Percentiles rank a stretch among this genome's conserved stretches.
Conservation (phyloP, 2,113 vertebrate species). For the Anas platyrhynchos region DNA sequence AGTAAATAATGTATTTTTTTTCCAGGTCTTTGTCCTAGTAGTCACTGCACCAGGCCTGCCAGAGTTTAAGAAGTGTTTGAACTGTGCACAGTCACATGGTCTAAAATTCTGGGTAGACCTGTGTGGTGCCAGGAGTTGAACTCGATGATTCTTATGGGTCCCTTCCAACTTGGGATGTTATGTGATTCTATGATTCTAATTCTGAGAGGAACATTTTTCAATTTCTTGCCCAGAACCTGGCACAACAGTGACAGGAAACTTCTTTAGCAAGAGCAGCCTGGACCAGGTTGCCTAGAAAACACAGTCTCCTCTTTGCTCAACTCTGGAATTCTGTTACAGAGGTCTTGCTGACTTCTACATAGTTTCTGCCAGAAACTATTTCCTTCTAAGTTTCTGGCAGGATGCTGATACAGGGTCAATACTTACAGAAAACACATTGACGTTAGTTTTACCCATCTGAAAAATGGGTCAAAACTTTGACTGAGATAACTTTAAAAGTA, state of each 20-base stretch:
- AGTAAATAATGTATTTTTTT: not conserved
- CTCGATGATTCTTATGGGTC: too few species aligned
- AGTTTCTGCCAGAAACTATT: not conserved
- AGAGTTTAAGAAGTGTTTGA: too few species aligned
- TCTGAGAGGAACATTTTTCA: not conserved
- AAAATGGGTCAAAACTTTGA: not conserved
- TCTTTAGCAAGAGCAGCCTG: not conserved
- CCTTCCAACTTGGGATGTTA: too few species aligned
- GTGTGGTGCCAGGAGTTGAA: too few species aligned
- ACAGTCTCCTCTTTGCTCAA: accelerated
- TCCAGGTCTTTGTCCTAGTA: not conserved
- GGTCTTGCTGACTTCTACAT: not conserved
- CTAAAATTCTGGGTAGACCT: too few species aligned
- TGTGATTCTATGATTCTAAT: not conserved
- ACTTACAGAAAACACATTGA: not conserved
- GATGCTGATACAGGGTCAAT: not conserved
- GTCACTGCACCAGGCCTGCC: too few species aligned
- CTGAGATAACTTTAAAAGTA: not conserved
- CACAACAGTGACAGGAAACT: not conserved
- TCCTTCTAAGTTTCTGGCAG: not conserved
- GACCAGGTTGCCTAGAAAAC: not conserved
- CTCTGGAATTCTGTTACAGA: not conserved
- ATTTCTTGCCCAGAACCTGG: not conserved
- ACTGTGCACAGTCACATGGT: too few species aligned
- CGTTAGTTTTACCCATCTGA: not conserved